Evolutionary conservation across 2,888 invertebrate species (phyloP).

Genomic region (Eupithecia insigniata): DNA sequence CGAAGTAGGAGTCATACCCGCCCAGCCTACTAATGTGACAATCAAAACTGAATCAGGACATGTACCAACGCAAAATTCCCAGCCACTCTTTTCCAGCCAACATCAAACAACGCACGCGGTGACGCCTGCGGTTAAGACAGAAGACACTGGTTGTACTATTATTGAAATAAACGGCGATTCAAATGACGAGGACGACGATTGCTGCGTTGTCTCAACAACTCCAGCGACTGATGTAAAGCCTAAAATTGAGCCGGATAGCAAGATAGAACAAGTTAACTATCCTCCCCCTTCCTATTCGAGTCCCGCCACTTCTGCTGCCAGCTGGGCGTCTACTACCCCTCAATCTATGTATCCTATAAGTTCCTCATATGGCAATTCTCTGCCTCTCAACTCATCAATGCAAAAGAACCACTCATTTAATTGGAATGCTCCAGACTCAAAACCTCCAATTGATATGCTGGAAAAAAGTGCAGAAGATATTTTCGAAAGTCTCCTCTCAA

Average conservation of each 20-base stretch:
- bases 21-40: conserved; percentile 53
- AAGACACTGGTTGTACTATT: conserved; percentile 65
- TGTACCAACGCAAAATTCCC: conserved; percentile 39
- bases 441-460: conserved; percentile 72
- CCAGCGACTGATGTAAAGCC: conserved; percentile 76
- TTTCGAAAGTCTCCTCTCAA: conserved; percentile 76
- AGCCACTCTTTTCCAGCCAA: conserved; percentile 45
- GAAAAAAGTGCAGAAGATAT: conserved; percentile 80
- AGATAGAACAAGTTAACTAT: conserved; percentile 47
- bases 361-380: conserved; percentile 53
- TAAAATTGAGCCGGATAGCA: conserved; percentile 62
- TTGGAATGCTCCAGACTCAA: conserved; percentile 79
- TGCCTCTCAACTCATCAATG: conserved; percentile 56
- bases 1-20: conserved; percentile 57
- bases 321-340: conserved; percentile 29
- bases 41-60: conserved; percentile 71
- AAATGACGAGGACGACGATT: conserved; percentile 79
- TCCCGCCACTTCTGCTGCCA: conserved; percentile 54
- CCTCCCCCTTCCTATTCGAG: conserved; percentile 56
- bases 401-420: conserved; percentile 79
- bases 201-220: conserved; percentile 78
- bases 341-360: conserved; percentile 50
- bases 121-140: conserved; percentile 65
- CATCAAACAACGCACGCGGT: conserved; percentile 41
- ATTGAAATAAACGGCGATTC: conserved; percentile 81